A percentile compares a stretch with the other conserved stretches of the same genome.
These are phyloP conservation scores for Spisula subtruncata DNA, from an alignment of 2,888 invertebrate species.

Conservation along the genomic window DNA sequence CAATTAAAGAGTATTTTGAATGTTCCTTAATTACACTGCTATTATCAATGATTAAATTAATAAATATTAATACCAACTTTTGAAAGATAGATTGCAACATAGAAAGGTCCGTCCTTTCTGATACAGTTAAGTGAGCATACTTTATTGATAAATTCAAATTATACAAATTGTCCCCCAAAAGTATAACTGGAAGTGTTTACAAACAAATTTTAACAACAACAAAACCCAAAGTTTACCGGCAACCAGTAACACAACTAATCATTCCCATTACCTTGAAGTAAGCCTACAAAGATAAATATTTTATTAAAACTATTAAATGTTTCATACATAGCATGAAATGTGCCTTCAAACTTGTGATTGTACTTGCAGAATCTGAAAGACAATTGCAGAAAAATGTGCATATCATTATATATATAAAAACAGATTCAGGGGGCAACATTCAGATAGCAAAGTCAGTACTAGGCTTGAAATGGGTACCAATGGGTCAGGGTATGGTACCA, in stretches of 20 bases:
- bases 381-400: background rate
- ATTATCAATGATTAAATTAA: no score
- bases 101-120: background rate
- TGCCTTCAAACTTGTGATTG: slow-evolving; percentile 31
- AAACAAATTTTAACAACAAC: background rate
- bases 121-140: background rate
- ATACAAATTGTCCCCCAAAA: background rate
- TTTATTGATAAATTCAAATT: background rate
- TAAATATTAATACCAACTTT: no score
- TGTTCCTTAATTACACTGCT: no score
- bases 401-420: background rate
- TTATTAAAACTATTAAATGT: background rate
- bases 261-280: slow-evolving; percentile 22
- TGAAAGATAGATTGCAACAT: background rate
- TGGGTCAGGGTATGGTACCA: no score
- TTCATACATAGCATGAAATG: slow-evolving; percentile 32
- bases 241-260: background rate
- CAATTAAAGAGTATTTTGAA: no score
- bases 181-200: background rate
- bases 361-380: slow-evolving; percentile 41
- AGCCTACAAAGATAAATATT: slow-evolving; percentile 11
- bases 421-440: background rate
- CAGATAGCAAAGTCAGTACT: background rate
- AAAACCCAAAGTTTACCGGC: background rate
- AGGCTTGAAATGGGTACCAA: no score